A percentile compares a stretch with the other conserved stretches of the same genome.
Evolutionary conservation across 1,140 invertebrate species (phyloP).

Genomic region (Zaprionus ornatus): DNA sequence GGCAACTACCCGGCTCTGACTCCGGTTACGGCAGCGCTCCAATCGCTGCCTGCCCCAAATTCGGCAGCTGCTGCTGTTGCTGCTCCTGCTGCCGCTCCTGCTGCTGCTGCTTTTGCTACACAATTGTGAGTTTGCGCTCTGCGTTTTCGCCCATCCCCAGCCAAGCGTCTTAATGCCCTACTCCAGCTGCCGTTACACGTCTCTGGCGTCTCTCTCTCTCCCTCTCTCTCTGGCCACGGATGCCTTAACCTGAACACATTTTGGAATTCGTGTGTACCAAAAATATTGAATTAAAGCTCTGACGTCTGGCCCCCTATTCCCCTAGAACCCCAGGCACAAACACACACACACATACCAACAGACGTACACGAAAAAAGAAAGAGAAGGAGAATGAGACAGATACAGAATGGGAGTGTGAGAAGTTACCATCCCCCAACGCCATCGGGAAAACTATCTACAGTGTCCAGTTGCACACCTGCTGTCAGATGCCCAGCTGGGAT

Average conservation of each 20-base stretch:
- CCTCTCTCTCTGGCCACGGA: conserved; percentile 9
- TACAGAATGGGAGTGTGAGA: background rate
- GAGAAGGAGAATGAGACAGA: background rate
- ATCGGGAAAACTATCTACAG: background rate
- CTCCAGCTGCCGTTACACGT: background rate
- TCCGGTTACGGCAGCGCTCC: background rate
- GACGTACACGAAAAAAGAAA: background rate
- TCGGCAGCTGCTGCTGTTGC: conserved; percentile 46
- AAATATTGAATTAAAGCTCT: conserved; percentile 50
- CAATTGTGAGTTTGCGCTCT: conserved; percentile 64
- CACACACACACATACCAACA: background rate
- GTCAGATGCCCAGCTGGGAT: conserved; percentile 2
- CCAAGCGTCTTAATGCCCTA: background rate
- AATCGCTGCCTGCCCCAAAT: conserved; percentile 28
- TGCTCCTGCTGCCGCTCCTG: conserved; percentile 34
- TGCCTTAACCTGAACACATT: conserved; percentile 65
- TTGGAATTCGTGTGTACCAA: conserved; percentile 65
- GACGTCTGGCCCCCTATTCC: background rate
- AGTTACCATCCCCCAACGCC: background rate
- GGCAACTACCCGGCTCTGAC: conserved; percentile 33
- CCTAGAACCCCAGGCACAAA: background rate
- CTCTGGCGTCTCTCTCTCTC: conserved; percentile 7
- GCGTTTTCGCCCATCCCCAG: conserved; percentile 8
- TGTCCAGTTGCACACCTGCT: conserved; percentile 7
- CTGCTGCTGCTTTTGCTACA: conserved; percentile 21